A percentile compares a stretch with the other conserved stretches of the same genome.
Evolutionary conservation across 2,888 invertebrate genomes (phyloP).

Genomic region (Auanema freiburgensis): DNA sequence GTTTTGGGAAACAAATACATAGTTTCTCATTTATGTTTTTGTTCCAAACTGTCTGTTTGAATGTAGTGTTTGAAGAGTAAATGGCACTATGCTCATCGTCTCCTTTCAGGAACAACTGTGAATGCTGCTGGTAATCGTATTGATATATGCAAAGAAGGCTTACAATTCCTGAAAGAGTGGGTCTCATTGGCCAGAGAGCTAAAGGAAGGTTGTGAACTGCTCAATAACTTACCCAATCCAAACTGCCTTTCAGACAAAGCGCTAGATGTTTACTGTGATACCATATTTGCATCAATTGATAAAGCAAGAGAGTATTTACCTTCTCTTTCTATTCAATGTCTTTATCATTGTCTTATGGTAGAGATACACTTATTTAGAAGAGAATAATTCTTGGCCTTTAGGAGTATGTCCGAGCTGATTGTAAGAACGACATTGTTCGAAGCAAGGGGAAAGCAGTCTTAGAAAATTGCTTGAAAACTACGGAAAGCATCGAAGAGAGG

Average conservation of each 20-base stretch:
- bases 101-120: slow-evolving; percentile 46
- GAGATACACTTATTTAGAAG: not conserved
- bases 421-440: too few species aligned
- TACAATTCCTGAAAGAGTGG: slow-evolving; percentile 42
- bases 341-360: slow-evolving; percentile 24
- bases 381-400: not conserved
- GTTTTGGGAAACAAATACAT: slow-evolving; percentile 5
- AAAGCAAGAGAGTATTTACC: slow-evolving; percentile 21
- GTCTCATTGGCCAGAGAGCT: slow-evolving; percentile 24
- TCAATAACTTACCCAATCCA: slow-evolving; percentile 10
- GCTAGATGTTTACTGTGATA: slow-evolving; percentile 1
- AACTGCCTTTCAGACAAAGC: too few species aligned
- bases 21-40: slow-evolving; percentile 2
- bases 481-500: too few species aligned
- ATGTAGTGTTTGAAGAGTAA: too few species aligned
- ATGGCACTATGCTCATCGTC: too few species aligned
- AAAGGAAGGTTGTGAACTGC: not conserved
- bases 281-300: slow-evolving; percentile 21
- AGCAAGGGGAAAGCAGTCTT: too few species aligned
- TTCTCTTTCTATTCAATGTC: slow-evolving; percentile 8
- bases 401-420: too few species aligned
- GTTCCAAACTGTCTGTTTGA: too few species aligned
- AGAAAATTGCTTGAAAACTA: too few species aligned
- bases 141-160: slow-evolving; percentile 46
- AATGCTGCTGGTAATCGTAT: slow-evolving; percentile 42